These are phyloP conservation scores for Nothura maculosa DNA, from an alignment of 2,797 vertebrate species.

Conservation along the genomic window DNA sequence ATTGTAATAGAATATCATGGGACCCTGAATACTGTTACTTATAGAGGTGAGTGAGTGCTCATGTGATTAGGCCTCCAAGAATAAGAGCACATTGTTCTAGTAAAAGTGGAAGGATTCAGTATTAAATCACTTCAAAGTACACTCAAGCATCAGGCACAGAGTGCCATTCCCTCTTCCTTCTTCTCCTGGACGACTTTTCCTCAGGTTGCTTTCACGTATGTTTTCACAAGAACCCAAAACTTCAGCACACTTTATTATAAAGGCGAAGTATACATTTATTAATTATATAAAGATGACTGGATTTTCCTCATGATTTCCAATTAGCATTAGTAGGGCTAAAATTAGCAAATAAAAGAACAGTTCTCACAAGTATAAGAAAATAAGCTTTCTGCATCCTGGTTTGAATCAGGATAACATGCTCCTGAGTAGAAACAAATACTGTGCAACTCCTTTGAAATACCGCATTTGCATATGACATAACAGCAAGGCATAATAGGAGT, in stretches of 20 bases:
- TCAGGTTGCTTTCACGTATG: neutral
- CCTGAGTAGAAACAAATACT: neutral
- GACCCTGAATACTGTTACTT: neutral
- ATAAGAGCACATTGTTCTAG: neutral
- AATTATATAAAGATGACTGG: neutral
- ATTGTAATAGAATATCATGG: neutral
- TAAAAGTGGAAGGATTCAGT: neutral
- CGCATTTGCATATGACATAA: neutral
- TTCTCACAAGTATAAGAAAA: neutral
- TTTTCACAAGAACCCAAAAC: neutral
- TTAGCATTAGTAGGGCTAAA: slow-evolving; percentile 35
- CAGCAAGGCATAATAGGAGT: slow-evolving; percentile 45
- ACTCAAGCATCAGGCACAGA: neutral
- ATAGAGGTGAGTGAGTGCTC: neutral
- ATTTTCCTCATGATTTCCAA: neutral
- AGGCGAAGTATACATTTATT: neutral
- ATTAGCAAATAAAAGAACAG: neutral
- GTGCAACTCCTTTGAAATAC: slow-evolving; percentile 7
- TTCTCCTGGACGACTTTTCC: neutral
- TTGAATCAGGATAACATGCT: neutral
- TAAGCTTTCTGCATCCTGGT: neutral
- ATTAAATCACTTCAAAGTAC: neutral
- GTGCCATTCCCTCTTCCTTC: neutral
- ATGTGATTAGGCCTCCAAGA: neutral
- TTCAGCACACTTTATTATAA: neutral